Evolutionary conservation across 2,113 vertebrate species (phyloP).

Genomic region (Centropus unirufus): DNA sequence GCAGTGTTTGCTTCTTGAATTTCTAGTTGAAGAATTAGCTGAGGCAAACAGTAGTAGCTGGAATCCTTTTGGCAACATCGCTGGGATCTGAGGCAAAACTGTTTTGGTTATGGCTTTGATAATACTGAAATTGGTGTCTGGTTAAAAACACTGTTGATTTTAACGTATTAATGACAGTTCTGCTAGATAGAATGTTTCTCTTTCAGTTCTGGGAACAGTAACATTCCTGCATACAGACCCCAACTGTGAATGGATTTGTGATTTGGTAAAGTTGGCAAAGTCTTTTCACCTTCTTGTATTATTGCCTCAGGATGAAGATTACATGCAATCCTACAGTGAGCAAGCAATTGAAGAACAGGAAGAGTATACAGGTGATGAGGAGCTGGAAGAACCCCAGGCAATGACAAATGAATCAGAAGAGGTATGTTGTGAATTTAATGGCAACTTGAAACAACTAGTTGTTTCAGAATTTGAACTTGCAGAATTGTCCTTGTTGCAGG

Average conservation of each 20-base stretch:
- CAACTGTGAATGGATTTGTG: fast-evolving
- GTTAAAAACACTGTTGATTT: not conserved
- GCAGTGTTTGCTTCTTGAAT: not conserved
- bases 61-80: not conserved
- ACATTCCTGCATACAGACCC: not conserved
- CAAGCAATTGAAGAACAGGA: constrained; percentile 70
- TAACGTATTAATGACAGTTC: not conserved
- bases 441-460: constrained; percentile 4
- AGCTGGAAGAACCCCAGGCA: constrained; percentile 74
- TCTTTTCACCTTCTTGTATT: not conserved
- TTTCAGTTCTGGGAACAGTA: not conserved
- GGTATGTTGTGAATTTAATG: constrained; percentile 71
- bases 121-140: not conserved
- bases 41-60: not conserved
- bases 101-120: not conserved
- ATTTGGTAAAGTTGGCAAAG: not conserved
- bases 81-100: not conserved
- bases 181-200: not conserved
- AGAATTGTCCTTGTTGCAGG: not conserved
- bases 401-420: constrained; percentile 83
- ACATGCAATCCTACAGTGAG: constrained; percentile 79
- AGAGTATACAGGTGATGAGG: constrained; percentile 76
- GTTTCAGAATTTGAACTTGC: not conserved
- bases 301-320: constrained; percentile 84
- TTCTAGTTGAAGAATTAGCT: not conserved